Evolutionary conservation across 2,888 invertebrate genomes (phyloP).

Genomic region (Dryadula phaetusa): DNA sequence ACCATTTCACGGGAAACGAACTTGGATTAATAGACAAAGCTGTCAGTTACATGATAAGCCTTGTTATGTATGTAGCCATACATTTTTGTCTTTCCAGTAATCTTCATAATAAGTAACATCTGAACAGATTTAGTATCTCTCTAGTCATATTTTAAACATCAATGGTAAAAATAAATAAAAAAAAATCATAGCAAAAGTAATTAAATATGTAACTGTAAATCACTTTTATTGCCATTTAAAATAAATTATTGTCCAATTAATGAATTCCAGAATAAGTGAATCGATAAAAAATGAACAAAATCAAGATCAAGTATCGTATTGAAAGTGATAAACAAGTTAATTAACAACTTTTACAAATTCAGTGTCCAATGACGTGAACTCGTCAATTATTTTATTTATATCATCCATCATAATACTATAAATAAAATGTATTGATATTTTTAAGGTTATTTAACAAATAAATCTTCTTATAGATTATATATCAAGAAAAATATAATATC

Average conservation of each 20-base stretch:
- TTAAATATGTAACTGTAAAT: background rate
- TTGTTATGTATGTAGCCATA: background rate
- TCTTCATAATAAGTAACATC: background rate
- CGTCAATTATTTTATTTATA: background rate
- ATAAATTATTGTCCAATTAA: background rate
- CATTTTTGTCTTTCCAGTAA: background rate
- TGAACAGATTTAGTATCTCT: background rate
- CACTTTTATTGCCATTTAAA: background rate
- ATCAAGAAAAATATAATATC: too few species aligned
- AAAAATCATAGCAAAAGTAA: background rate
- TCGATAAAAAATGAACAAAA: background rate
- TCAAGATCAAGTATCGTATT: background rate
- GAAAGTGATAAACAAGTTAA: conserved; percentile 8
- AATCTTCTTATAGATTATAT: too few species aligned
- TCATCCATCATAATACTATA: too few species aligned
- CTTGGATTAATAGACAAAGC: conserved; percentile 25
- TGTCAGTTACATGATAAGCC: background rate
- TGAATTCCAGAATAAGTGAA: background rate
- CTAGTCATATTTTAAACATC: background rate
- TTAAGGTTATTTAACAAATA: too few species aligned
- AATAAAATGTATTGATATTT: too few species aligned
- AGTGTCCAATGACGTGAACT: background rate
- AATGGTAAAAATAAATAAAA: too few species aligned
- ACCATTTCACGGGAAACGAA: conserved; percentile 32
- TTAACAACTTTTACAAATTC: conserved; percentile 12